phyloP scores from a whole-genome alignment of 2,888 invertebrate genomes.

The Patella ulyssiponensis region DNA sequence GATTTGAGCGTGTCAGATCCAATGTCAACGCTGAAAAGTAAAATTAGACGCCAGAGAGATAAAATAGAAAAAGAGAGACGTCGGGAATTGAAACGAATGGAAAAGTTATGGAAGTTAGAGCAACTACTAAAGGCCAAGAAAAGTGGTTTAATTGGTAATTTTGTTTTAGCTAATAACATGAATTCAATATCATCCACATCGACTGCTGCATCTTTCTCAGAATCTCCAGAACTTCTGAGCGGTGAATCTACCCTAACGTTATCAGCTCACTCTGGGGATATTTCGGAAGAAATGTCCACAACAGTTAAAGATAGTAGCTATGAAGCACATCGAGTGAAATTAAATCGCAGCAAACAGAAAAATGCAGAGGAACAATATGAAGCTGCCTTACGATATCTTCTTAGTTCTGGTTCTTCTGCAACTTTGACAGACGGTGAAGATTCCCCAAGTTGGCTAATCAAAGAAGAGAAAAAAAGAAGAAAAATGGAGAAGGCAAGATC shows the following conservation, averaged over 20 bases:
- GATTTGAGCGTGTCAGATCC: constrained; percentile 57
- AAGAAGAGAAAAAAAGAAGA: not conserved
- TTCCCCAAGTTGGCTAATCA: not conserved
- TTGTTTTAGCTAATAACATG: constrained; percentile 53
- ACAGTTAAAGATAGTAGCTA: constrained; percentile 60
- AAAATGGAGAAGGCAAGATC: constrained; percentile 15
- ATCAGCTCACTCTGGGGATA: constrained; percentile 38
- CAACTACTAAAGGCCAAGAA: constrained; percentile 56
- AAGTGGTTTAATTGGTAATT: constrained; percentile 52
- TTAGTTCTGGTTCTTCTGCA: not conserved
- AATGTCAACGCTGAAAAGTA: constrained; percentile 62
- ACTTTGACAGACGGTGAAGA: not conserved
- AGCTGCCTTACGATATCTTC: not conserved
- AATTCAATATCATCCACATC: constrained; percentile 58
- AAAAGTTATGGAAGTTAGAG: constrained; percentile 62
- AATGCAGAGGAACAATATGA: not conserved
- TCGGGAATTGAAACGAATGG: constrained; percentile 57
- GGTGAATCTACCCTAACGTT: constrained; percentile 37
- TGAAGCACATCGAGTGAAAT: constrained; percentile 39
- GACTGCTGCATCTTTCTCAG: constrained; percentile 40
- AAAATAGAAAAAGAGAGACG: constrained; percentile 61
- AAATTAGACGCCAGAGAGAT: constrained; percentile 61
- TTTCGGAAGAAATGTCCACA: constrained; percentile 50
- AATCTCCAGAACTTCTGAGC: constrained; percentile 42
- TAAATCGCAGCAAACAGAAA: not conserved